Percentiles rank a stretch among this genome's conserved stretches.
These are phyloP conservation scores for Thinocorus orbignyianus DNA, from an alignment of 2,113 vertebrate species.

Conservation along the genomic window DNA sequence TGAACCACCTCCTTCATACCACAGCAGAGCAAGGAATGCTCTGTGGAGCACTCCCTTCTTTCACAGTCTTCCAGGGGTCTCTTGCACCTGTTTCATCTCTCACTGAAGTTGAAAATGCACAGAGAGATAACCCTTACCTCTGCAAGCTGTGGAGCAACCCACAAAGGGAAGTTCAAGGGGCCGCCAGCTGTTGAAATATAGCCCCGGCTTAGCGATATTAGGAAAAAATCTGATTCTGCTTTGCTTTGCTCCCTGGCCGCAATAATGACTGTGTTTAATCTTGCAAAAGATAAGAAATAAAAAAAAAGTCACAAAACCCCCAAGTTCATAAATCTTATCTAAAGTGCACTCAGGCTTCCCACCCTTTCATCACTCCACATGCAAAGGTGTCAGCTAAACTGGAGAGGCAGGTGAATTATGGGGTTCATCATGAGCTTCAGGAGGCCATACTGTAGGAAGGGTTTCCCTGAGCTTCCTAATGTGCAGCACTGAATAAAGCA, in stretches of 20 bases:
- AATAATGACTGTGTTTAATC: conserved; percentile 20
- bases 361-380: background rate
- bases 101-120: background rate
- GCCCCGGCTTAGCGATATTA: background rate
- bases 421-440: background rate
- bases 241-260: conserved; percentile 16
- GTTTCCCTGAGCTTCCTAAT: background rate
- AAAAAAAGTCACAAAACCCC: background rate
- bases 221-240: conserved; percentile 4
- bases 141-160: background rate
- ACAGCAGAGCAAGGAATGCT: background rate
- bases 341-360: background rate
- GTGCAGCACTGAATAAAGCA: background rate
- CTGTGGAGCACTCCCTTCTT: background rate
- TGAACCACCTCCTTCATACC: background rate
- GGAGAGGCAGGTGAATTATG: background rate
- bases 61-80: background rate
- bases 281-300: conserved; percentile 34
- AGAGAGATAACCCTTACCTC: conserved; percentile 17
- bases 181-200: conserved; percentile 36
- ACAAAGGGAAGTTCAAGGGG: conserved; percentile 27
- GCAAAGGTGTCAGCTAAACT: background rate
- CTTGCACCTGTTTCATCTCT: conserved; percentile 5
- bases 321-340: conserved; percentile 45
- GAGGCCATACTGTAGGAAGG: background rate